Base-by-base conservation (phyloP, 1,140 invertebrate genomes). In the Bacillus rossius region DNA sequence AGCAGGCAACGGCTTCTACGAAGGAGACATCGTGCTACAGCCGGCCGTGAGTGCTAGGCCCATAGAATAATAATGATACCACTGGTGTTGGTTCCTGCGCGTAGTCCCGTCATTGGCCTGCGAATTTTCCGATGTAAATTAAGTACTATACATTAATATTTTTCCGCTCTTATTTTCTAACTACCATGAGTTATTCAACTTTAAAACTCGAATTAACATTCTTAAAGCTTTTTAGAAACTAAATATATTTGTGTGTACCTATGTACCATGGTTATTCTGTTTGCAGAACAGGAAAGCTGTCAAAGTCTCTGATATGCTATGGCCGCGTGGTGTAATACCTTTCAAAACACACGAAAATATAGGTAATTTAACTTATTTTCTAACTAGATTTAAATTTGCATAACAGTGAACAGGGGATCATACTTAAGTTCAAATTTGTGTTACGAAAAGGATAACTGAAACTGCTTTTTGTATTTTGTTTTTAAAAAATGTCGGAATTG, bases 341-440 rank as follows among this genome's bases (percentile, higher is more conserved):
- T 70, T 63, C 55, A 70, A 64, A 61, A 55, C 61, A 19, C 61
- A 65, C 26, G 64, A 67, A 17, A 60, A 61, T 59, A 60, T 69
- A 10, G 67, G 65, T 65, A 50, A 62, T 60, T 60, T 47, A 16
- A 7, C 10, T 34, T 34, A 10, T 34, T 7, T 34, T 34, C 10
- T 34, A 34, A 10, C 29, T 34, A 8, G 5, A 34, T 34, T 34
- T 34, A 10, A 34, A 7, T 34, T 34, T 34, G 10, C 4, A 34
- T 7, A 34, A 34, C 5, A 34, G 10, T 10, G 10, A 34, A 34
- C 10, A n/a, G n/a, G n/a, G n/a, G n/a, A n/a, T n/a, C n/a, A n/a
- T n/a, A n/a, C n/a, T n/a, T n/a, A n/a, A 7, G 29, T 34, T 7
- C 10, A 34, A 7, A 10, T 34, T 34, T 34, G 4, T 10, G 29